Conservation (phyloP, 2,797 vertebrate species). For the Platyrinchus mystaceus region DNA sequence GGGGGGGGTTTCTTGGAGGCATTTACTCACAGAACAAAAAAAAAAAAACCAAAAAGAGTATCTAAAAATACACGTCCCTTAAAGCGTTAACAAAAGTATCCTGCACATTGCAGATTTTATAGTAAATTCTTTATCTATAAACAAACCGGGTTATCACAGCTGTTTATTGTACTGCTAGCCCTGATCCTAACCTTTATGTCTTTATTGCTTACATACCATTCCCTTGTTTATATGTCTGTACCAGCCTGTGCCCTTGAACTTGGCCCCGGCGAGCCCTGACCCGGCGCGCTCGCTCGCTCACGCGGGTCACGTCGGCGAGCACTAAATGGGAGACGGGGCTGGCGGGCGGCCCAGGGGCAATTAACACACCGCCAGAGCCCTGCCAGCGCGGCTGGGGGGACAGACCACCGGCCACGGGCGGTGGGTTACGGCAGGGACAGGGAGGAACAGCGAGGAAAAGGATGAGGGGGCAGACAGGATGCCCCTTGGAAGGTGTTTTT, state of each 20-base stretch:
- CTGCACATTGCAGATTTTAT: slow-evolving; percentile 50
- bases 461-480: neutral
- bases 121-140: slow-evolving; percentile 81
- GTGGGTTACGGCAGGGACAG: slow-evolving; percentile 65
- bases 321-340: slow-evolving; percentile 65
- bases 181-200: slow-evolving; percentile 79
- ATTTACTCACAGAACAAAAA: neutral
- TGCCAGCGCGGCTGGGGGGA: slow-evolving; percentile 49
- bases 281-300: slow-evolving; percentile 39
- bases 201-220: slow-evolving; percentile 81
- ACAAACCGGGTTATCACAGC: slow-evolving; percentile 81
- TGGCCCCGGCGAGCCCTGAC: slow-evolving; percentile 70
- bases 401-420: slow-evolving; percentile 52
- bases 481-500: slow-evolving; percentile 52
- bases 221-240: slow-evolving; percentile 80
- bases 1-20: neutral
- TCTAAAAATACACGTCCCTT: slow-evolving; percentile 6
- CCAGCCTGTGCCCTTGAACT: slow-evolving; percentile 82
- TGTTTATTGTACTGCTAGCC: slow-evolving; percentile 80
- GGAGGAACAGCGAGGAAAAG: slow-evolving; percentile 56
- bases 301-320: slow-evolving; percentile 57
- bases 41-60: neutral
- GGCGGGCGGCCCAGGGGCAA: slow-evolving; percentile 63
- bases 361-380: slow-evolving; percentile 70
- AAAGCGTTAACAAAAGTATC: slow-evolving; percentile 69